Conservation (phyloP, 2,888 invertebrate genomes). For the Doris montereyensis region DNA sequence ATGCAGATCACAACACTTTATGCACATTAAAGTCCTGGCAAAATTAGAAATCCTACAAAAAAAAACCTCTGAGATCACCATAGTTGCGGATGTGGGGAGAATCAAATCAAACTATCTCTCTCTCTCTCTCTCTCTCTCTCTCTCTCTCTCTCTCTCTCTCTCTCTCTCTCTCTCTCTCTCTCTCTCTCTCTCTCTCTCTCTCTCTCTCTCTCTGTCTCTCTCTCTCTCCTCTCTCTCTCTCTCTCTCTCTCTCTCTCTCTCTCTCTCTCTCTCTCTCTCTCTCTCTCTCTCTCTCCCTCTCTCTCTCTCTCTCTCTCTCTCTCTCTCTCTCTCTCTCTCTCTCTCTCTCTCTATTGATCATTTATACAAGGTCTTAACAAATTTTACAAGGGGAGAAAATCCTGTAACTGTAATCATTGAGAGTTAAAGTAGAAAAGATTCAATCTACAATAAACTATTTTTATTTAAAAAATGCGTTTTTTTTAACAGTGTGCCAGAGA, state of each 20-base stretch:
- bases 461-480: no score
- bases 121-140: background rate
- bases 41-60: no score
- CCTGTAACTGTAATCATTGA: background rate
- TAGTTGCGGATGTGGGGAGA: no score
- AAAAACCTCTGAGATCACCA: no score
- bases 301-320: constrained; percentile 27
- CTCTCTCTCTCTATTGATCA: no score
- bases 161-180: background rate
- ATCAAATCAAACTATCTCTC: background rate
- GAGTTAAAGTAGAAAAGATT: background rate
- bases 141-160: background rate
- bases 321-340: background rate
- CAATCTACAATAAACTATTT: no score
- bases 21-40: no score
- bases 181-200: background rate
- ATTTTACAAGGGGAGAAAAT: background rate
- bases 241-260: background rate
- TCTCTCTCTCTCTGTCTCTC: background rate
- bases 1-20: no score
- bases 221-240: background rate
- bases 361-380: no score
- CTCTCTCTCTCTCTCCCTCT: background rate
- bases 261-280: background rate
- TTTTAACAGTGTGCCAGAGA: constrained; percentile 82